Evolutionary conservation across 2,113 vertebrate genomes (phyloP).

Genomic region (Tautogolabrus adspersus): DNA sequence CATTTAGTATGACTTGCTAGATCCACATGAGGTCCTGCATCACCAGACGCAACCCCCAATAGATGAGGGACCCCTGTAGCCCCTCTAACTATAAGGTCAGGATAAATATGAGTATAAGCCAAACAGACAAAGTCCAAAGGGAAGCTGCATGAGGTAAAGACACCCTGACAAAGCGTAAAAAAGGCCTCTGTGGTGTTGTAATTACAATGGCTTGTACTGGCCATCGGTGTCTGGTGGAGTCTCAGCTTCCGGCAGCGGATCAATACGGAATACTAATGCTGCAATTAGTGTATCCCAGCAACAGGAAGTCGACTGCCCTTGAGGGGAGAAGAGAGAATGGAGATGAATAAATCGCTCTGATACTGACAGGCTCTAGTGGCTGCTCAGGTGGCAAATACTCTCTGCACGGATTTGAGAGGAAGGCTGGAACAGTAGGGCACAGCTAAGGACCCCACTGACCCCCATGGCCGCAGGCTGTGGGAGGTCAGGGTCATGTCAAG

Average conservation of each 20-base stretch:
- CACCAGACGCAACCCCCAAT: conserved; percentile 7
- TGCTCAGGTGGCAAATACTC: conserved; percentile 41
- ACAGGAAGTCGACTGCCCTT: conserved; percentile 76
- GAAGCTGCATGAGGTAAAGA: conserved; percentile 39
- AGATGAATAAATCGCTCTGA: conserved; percentile 63
- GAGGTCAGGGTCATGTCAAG: conserved; percentile 11
- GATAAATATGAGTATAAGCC: neutral
- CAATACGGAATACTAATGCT: conserved; percentile 74
- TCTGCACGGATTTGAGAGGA: conserved; percentile 40
- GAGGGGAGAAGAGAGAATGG: conserved; percentile 54
- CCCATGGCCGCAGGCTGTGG: neutral
- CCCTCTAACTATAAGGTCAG: conserved; percentile 9
- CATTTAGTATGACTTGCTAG: neutral
- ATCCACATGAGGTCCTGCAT: conserved; percentile 16
- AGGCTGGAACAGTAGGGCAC: conserved; percentile 13
- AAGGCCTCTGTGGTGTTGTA: conserved; percentile 45
- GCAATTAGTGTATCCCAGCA: conserved; percentile 77
- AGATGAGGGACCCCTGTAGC: neutral
- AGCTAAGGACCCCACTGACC: neutral
- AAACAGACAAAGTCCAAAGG: conserved; percentile 1
- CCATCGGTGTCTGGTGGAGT: conserved; percentile 59
- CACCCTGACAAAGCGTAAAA: conserved; percentile 24
- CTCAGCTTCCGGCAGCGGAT: conserved; percentile 71
- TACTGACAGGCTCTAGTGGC: conserved; percentile 55
- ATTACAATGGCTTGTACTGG: conserved; percentile 63